Evolutionary conservation across 2,113 vertebrate genomes (phyloP).

Genomic region (Phrynocephalus versicolor): DNA sequence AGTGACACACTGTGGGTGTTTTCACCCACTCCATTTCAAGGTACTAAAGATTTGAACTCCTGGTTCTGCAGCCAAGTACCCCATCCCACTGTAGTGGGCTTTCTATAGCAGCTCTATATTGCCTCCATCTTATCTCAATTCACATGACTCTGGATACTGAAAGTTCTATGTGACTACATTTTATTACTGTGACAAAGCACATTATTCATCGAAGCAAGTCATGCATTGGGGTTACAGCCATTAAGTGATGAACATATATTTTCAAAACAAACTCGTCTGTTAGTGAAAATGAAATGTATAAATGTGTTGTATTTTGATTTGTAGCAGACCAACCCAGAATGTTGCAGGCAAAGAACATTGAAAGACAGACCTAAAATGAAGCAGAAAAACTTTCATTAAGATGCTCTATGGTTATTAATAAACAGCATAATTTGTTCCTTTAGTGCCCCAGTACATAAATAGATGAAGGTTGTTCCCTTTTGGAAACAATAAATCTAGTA

Average conservation of each 20-base stretch:
- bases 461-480: rapidly evolving
- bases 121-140: no score
- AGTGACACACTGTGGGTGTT: no score
- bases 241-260: neutral
- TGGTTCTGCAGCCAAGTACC: no score
- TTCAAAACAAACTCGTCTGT: neutral
- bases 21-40: no score
- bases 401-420: neutral
- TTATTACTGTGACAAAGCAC: neutral
- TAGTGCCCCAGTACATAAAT: neutral
- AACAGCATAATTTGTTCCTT: neutral
- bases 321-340: neutral
- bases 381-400: neutral
- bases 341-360: neutral
- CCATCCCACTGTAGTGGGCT: no score
- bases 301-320: neutral
- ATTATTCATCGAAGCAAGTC: neutral
- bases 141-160: no score
- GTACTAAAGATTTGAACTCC: no score
- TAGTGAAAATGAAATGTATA: neutral
- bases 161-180: neutral
- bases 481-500: neutral
- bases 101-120: no score
- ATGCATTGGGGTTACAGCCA: neutral
- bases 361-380: neutral